Evolutionary conservation across 1,140 invertebrate species (phyloP).

Genomic region (Phymastichus coffea): DNA sequence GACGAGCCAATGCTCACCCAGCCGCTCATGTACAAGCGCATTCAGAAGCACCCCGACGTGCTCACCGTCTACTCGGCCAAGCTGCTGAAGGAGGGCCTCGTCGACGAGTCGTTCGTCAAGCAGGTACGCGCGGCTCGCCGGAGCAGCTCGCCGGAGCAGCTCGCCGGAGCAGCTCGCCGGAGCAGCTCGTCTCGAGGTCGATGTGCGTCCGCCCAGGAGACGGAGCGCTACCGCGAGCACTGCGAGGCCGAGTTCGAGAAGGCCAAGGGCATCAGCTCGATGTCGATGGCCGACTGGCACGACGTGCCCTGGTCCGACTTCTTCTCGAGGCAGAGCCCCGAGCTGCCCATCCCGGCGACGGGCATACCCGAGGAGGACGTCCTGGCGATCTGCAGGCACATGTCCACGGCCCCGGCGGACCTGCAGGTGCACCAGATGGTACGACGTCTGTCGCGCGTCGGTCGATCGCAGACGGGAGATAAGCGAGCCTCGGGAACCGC

Average conservation of each 20-base stretch:
- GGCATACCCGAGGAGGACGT: constrained; percentile 36
- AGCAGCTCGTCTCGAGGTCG: background rate
- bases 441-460: background rate
- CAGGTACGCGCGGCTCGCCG: constrained; percentile 43
- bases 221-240: constrained; percentile 43
- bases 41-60: constrained; percentile 65
- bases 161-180: background rate
- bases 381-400: constrained; percentile 56
- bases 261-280: constrained; percentile 66
- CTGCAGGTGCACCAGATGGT: background rate
- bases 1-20: constrained; percentile 96
- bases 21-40: constrained; percentile 91
- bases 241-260: constrained; percentile 75
- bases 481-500: background rate
- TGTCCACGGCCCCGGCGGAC: constrained; percentile 64
- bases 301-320: constrained; percentile 83
- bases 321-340: constrained; percentile 57
- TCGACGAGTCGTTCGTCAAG: constrained; percentile 72
- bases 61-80: constrained; percentile 74
- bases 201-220: constrained; percentile 29
- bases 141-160: background rate
- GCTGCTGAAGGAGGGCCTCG: constrained; percentile 71
- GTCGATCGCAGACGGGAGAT: background rate
- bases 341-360: constrained; percentile 54
- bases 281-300: constrained; percentile 78